Conservation (phyloP, 2,888 invertebrate genomes). For the Hyposoter dolosus region DNA sequence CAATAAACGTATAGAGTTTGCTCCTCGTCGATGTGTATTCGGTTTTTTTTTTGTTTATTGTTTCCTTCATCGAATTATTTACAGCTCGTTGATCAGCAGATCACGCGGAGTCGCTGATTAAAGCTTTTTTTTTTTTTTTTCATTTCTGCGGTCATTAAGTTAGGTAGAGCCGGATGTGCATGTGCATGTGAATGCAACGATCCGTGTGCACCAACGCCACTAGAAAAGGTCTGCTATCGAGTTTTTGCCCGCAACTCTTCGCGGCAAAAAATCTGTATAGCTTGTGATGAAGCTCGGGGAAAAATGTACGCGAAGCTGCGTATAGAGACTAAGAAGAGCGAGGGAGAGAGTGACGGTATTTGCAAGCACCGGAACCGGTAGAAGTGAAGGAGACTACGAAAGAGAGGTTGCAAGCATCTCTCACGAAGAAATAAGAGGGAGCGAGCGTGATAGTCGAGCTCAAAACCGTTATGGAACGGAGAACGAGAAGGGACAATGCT, state of each 20-base stretch:
- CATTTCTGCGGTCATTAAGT: neutral
- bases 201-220: slow-evolving; percentile 52
- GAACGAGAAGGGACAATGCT: slow-evolving; percentile 77
- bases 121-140: slow-evolving; percentile 40
- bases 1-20: neutral
- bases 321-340: neutral
- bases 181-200: slow-evolving; percentile 68
- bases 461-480: slow-evolving; percentile 50
- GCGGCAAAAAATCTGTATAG: slow-evolving; percentile 71
- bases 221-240: slow-evolving; percentile 36
- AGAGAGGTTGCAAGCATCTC: slow-evolving; percentile 30
- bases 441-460: slow-evolving; percentile 52
- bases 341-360: slow-evolving; percentile 24
- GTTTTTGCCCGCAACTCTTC: slow-evolving; percentile 43
- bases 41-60: neutral
- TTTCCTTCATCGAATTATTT: neutral
- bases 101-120: slow-evolving; percentile 13
- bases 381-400: slow-evolving; percentile 16
- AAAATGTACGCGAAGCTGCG: slow-evolving; percentile 17
- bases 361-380: slow-evolving; percentile 5
- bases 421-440: slow-evolving; percentile 41
- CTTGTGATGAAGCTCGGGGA: slow-evolving; percentile 20
- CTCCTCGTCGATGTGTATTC: neutral
- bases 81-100: slow-evolving; percentile 16
- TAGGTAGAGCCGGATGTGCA: neutral